Base-by-base conservation (phyloP, 2,888 invertebrate species). In the Morpho deidamia region DNA sequence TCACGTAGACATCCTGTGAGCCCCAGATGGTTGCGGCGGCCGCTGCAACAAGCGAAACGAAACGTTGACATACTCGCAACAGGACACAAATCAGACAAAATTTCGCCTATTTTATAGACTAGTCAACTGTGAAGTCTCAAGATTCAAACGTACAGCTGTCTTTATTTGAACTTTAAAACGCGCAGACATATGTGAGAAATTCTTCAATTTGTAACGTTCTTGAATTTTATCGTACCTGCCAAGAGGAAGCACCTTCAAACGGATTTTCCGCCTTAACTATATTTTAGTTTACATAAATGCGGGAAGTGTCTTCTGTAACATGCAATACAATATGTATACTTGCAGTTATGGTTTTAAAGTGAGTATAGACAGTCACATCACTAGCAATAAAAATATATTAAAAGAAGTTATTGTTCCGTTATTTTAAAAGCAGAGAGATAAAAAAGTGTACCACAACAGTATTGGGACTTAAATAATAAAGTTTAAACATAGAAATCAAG, bases 21-120 rank as follows among this genome's bases (percentile, higher is more conserved):
- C 96, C 96, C 81, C 94, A 93, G 76, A 96, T 96, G 78, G 93
- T 93, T 44, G 96, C 96, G 74, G 95, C 95, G 35, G 96, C 96
- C 72, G 96, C 96, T 96, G 92, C 65, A 92, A 91, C 89, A 84
- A 84, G 53, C 55, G 53, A 74, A 71, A 76, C 62, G 44, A 35
- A 50, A 66, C 59, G 60, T 75, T 74, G 68, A 62, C n/a, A 45
- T 53, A 8, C 48, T 9, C 8, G 12, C n/a, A 43, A 50, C 46
- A 59, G 12, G 53, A 46, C 23, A 41, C 42, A 56, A 11, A 50
- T 56, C 34, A 12, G 41, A 40, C 39, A 7, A 14, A 35, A 4
- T 8, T 39, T 23, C n/a, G 10, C 46, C 44, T 37, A 45, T 40
- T 33, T 44, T 47, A 43, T 54, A 40, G 46, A 56, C 57, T 41